These are phyloP conservation scores for Limosa lapponica DNA, from an alignment of 2,797 vertebrate genomes.

Conservation along the genomic window DNA sequence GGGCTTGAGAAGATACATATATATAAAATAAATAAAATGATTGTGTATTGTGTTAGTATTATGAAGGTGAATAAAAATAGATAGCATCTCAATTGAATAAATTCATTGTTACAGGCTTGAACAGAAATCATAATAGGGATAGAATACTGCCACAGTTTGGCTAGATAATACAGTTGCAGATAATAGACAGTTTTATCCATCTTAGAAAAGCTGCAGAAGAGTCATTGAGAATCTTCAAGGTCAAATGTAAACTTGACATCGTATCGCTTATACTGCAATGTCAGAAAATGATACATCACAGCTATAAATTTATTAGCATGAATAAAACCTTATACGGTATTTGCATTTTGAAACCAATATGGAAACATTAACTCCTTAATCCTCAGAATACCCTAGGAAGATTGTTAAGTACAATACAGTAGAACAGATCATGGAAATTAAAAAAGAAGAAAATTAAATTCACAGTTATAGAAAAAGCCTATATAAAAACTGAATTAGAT, in stretches of 20 bases:
- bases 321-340: background rate
- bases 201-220: conserved; percentile 33
- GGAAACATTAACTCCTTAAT: conserved; percentile 22
- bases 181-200: conserved; percentile 9
- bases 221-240: conserved; percentile 14
- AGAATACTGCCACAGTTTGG: conserved; percentile 33
- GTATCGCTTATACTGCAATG: background rate
- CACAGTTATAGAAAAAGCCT: background rate
- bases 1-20: background rate
- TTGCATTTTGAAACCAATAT: conserved; percentile 17
- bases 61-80: conserved; percentile 29
- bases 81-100: background rate
- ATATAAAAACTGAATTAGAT: background rate
- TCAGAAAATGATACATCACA: conserved; percentile 18
- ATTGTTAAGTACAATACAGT: background rate
- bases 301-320: conserved; percentile 13
- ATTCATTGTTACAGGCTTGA: conserved; percentile 3
- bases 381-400: background rate
- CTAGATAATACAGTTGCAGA: conserved; percentile 15
- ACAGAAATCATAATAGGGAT: conserved; percentile 14
- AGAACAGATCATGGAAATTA: background rate
- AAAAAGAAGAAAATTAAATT: background rate
- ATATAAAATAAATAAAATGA: background rate
- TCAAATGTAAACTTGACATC: conserved; percentile 19
- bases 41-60: background rate